Percentiles rank a stretch among this genome's conserved stretches.
phyloP scores from a whole-genome alignment of 2,888 invertebrate genomes.

The Petrophora chlorosata region DNA sequence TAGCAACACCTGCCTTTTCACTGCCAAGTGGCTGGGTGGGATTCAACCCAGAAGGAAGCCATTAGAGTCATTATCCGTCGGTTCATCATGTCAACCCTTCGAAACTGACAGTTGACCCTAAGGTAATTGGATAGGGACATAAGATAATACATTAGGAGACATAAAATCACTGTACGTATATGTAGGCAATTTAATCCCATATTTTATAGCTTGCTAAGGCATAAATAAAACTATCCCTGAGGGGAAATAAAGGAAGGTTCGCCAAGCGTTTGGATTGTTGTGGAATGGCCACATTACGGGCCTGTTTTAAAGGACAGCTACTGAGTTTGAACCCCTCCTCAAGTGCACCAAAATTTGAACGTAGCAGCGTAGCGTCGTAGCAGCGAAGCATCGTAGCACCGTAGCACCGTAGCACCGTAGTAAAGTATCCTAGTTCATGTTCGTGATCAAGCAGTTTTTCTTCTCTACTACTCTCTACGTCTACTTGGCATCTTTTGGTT shows the following conservation, averaged over 20 bases:
- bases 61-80: slow-evolving; percentile 20
- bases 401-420: too few species aligned
- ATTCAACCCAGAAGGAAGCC: slow-evolving; percentile 4
- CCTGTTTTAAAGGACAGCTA: too few species aligned
- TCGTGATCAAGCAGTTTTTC: too few species aligned
- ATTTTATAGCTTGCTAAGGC: slow-evolving; percentile 32
- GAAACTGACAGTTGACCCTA: slow-evolving; percentile 19
- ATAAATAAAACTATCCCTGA: slow-evolving; percentile 34
- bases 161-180: slow-evolving; percentile 25
- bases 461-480: too few species aligned
- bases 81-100: slow-evolving; percentile 14
- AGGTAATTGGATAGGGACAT: slow-evolving; percentile 26
- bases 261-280: background rate
- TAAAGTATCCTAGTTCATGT: too few species aligned
- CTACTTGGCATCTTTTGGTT: too few species aligned
- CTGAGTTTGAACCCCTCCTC: too few species aligned
- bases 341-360: background rate
- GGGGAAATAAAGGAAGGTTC: slow-evolving; percentile 16
- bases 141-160: slow-evolving; percentile 29
- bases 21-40: too few species aligned
- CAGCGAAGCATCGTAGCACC: too few species aligned
- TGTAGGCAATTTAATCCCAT: slow-evolving; percentile 31
- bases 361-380: too few species aligned
- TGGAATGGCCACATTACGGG: background rate
- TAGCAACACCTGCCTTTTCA: too few species aligned